Percentiles rank a stretch among this genome's conserved stretches.
These are phyloP conservation scores for Gallinago paraguaiae DNA, from an alignment of 2,113 vertebrate genomes.

Conservation along the genomic window DNA sequence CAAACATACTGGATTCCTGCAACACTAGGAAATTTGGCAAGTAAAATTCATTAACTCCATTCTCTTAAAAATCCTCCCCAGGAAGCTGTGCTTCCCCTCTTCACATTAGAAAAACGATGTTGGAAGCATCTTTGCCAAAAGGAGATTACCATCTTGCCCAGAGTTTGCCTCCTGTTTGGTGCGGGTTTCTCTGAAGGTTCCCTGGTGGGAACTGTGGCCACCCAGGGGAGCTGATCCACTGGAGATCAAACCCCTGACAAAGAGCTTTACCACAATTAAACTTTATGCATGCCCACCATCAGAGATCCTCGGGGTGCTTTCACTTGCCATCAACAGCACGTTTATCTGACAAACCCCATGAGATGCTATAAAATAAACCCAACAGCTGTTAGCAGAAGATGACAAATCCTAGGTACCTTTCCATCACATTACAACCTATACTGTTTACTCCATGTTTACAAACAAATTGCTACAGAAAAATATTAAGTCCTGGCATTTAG, in stretches of 20 bases:
- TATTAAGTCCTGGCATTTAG: conserved; percentile 68
- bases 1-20: neutral
- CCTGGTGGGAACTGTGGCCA: neutral
- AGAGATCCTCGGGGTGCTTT: conserved; percentile 36
- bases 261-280: neutral
- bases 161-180: neutral
- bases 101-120: neutral
- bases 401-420: conserved; percentile 64
- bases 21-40: neutral
- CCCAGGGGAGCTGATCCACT: neutral
- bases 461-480: conserved; percentile 69
- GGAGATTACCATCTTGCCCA: neutral
- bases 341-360: conserved; percentile 55
- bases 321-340: conserved; percentile 7
- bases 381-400: conserved; percentile 54
- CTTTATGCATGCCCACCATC: neutral
- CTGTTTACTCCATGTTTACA: conserved; percentile 64
- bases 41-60: neutral
- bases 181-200: neutral
- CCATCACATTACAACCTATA: conserved; percentile 49
- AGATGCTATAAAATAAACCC: conserved; percentile 37
- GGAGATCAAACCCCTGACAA: neutral
- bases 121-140: neutral
- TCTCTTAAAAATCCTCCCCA: neutral
- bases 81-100: neutral